Conservation (phyloP, 2,888 invertebrate genomes). For the Spilosoma lubricipeda region DNA sequence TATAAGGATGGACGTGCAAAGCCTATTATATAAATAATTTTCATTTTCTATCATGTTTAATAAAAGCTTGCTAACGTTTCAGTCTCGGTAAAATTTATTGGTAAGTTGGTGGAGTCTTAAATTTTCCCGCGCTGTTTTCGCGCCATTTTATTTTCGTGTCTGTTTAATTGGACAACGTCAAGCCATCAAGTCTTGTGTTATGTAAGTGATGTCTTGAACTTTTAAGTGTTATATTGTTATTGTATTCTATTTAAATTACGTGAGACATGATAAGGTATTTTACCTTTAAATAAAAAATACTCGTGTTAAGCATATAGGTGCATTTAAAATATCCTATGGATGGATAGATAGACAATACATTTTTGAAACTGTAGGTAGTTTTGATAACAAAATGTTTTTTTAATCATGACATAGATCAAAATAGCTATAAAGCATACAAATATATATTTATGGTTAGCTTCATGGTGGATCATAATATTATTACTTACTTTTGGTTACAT, state of each 20-base stretch:
- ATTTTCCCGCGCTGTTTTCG: conserved; percentile 1
- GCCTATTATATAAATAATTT: background rate
- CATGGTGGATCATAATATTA: no score
- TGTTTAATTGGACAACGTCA: background rate
- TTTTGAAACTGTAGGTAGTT: no score
- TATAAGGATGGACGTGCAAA: background rate
- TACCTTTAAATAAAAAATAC: no score
- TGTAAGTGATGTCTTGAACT: background rate
- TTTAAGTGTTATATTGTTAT: background rate
- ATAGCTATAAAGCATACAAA: background rate
- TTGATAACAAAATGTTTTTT: no score
- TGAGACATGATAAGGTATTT: background rate
- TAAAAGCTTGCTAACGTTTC: background rate
- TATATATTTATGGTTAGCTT: no score
- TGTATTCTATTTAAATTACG: background rate
- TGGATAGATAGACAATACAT: no score
- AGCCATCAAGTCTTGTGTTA: background rate
- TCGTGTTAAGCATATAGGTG: no score
- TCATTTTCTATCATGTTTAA: background rate
- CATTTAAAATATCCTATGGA: no score
- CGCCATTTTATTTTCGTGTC: background rate
- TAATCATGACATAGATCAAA: background rate
- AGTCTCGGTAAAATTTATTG: background rate
- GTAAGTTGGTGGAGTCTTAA: background rate
- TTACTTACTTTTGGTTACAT: no score